These are phyloP conservation scores for Delphinapterus leucas DNA, from an alignment of 2,113 vertebrate species.

Conservation along the genomic window DNA sequence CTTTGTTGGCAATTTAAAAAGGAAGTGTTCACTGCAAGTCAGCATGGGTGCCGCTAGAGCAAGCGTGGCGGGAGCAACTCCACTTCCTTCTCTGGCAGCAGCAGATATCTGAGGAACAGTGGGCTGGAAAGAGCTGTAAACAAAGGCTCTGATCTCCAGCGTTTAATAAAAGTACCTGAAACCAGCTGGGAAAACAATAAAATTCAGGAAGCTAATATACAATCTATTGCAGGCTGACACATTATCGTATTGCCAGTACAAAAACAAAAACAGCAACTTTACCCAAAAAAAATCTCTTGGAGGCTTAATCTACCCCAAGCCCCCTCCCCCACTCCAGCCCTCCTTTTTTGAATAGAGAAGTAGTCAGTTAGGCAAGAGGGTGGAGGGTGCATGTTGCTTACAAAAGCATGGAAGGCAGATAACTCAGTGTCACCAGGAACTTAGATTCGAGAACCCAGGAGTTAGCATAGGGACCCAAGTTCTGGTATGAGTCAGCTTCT, in stretches of 20 bases:
- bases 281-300: neutral
- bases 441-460: neutral
- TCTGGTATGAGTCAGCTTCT: neutral
- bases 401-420: neutral
- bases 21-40: constrained; percentile 27
- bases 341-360: neutral
- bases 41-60: neutral
- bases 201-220: neutral
- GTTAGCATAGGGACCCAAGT: neutral
- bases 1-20: neutral
- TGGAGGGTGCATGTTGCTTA: neutral
- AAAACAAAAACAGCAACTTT: neutral
- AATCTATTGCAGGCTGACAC: neutral
- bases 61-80: neutral
- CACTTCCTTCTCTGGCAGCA: neutral
- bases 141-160: neutral
- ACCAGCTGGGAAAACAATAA: neutral
- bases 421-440: neutral
- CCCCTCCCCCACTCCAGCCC: neutral
- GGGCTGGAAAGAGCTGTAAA: neutral
- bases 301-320: neutral
- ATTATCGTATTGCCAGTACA: neutral
- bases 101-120: neutral
- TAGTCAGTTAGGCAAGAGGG: neutral
- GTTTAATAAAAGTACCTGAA: neutral